Percentiles rank a stretch among this genome's conserved stretches.
Evolutionary conservation across 1,140 invertebrate genomes (phyloP).

Genomic region (Aphaenogaster floridana): DNA sequence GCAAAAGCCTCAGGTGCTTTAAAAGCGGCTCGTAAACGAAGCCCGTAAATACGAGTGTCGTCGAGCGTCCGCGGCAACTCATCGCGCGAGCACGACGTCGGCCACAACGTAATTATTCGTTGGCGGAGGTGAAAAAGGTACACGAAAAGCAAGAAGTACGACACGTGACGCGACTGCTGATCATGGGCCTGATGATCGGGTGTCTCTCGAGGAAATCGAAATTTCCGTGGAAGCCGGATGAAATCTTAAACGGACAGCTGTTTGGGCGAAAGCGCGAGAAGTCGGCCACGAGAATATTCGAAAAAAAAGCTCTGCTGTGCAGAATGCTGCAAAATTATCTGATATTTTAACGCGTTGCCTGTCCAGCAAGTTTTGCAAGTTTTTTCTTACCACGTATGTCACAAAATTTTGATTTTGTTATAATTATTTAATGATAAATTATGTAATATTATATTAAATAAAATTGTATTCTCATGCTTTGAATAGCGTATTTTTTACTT

Average conservation of each 20-base stretch:
- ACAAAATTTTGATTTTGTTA: background rate
- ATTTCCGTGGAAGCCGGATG: conserved; percentile 75
- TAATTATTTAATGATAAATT: background rate
- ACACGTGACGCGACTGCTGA: conserved; percentile 69
- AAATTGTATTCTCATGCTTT: background rate
- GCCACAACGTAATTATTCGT: conserved; percentile 59
- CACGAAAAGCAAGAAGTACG: conserved; percentile 64
- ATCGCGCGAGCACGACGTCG: conserved; percentile 31
- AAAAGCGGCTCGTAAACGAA: conserved; percentile 67
- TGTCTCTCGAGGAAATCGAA: conserved; percentile 72
- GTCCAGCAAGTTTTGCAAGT: background rate
- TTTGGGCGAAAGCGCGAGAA: conserved; percentile 31
- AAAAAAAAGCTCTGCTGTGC: background rate
- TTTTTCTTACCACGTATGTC: background rate
- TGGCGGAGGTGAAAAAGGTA: conserved; percentile 45
- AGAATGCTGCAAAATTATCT: background rate
- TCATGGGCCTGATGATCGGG: background rate
- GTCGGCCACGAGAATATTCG: background rate
- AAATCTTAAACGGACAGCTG: conserved; percentile 79
- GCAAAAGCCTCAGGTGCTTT: conserved; percentile 65
- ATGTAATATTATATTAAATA: background rate
- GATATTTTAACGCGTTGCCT: background rate
- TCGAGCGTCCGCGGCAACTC: conserved; percentile 30
- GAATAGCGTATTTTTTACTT: background rate
- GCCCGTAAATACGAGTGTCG: conserved; percentile 65